phyloP scores from a whole-genome alignment of 2,888 invertebrate genomes.

The Polydrusus cervinus region DNA sequence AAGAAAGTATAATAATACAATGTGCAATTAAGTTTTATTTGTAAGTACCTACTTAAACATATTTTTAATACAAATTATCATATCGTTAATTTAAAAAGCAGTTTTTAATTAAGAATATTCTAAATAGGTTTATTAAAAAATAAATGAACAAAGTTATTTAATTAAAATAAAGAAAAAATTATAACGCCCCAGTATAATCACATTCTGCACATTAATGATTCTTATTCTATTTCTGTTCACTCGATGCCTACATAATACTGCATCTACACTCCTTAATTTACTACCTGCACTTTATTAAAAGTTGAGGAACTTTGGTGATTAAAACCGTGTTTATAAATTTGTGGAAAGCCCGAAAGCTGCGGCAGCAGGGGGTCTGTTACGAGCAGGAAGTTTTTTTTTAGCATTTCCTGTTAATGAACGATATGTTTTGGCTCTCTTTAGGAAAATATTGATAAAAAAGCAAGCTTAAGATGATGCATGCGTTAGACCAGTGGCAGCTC shows the following conservation, averaged over 20 bases:
- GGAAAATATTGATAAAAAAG: neutral
- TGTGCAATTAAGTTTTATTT: no score
- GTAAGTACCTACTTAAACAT: no score
- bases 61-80: no score
- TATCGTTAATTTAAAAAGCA: no score
- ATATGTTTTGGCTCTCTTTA: neutral
- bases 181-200: no score
- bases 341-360: neutral
- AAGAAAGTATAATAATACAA: no score
- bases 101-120: no score
- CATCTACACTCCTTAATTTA: constrained; percentile 15
- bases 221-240: neutral
- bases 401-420: constrained; percentile 8
- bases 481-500: no score
- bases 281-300: constrained; percentile 41
- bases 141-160: no score
- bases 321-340: constrained; percentile 48
- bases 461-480: neutral
- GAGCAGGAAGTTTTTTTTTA: constrained; percentile 22
- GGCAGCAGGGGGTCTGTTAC: constrained; percentile 2
- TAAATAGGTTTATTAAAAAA: no score
- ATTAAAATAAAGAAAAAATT: no score
- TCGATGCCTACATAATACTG: constrained; percentile 13
- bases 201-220: constrained; percentile 15
- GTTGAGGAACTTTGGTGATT: constrained; percentile 49